Percentiles rank a stretch among this genome's conserved stretches.
These are phyloP conservation scores for Scaptomyza flava DNA, from an alignment of 2,888 invertebrate genomes.

Conservation along the genomic window DNA sequence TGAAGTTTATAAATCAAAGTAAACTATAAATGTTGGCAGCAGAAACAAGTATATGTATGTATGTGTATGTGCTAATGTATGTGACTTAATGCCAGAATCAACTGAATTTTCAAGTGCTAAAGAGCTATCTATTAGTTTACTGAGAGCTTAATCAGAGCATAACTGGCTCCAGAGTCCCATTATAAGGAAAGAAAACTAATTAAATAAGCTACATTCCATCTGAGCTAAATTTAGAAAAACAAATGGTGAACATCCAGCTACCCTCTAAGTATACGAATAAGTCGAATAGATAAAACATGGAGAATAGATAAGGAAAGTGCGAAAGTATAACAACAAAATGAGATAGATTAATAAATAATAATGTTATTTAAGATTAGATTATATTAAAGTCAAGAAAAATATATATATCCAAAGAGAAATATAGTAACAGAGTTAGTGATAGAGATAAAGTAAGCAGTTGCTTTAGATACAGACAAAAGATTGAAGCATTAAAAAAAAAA, in stretches of 20 bases:
- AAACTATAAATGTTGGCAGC: constrained; percentile 9
- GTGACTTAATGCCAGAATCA: background rate
- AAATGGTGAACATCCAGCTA: constrained; percentile 1
- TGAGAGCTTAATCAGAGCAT: background rate
- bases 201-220: background rate
- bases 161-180: background rate
- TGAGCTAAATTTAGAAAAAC: background rate
- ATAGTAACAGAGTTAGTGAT: too few species aligned
- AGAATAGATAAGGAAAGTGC: background rate
- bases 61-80: background rate
- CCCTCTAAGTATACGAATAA: constrained; percentile 4
- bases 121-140: constrained; percentile 1
- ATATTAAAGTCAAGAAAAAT: too few species aligned
- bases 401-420: too few species aligned
- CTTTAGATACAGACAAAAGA: too few species aligned
- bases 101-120: background rate
- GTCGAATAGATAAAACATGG: background rate
- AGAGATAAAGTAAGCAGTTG: too few species aligned
- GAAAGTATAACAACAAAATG: background rate
- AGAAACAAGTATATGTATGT: background rate
- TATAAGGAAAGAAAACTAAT: constrained; percentile 5
- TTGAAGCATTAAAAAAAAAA: too few species aligned
- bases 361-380: too few species aligned
- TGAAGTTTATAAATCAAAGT: constrained; percentile 36
- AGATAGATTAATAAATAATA: too few species aligned